Conservation (phyloP, 1,140 invertebrate species). For the Mactra quadrangularis region DNA sequence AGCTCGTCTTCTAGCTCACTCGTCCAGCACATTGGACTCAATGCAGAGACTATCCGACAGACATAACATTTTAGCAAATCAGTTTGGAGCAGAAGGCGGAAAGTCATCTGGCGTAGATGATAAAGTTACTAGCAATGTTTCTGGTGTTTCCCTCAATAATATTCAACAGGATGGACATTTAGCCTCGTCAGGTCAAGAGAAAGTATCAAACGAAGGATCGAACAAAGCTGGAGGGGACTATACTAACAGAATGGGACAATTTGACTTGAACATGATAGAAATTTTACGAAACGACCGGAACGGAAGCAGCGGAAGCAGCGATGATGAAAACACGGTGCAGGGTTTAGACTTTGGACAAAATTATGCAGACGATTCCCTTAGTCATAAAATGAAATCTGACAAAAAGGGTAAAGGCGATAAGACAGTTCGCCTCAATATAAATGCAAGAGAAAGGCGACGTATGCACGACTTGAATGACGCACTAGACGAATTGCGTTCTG, state of each 20-base stretch:
- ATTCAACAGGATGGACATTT: background rate
- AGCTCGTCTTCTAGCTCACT: background rate
- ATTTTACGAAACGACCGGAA: slow-evolving; percentile 44
- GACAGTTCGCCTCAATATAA: slow-evolving; percentile 78
- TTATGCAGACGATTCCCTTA: slow-evolving; percentile 62
- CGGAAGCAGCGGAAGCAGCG: slow-evolving; percentile 36
- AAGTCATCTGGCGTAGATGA: background rate
- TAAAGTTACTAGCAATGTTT: background rate
- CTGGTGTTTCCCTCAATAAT: background rate
- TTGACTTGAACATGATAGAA: slow-evolving; percentile 48
- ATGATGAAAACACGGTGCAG: slow-evolving; percentile 7
- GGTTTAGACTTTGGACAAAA: slow-evolving; percentile 50
- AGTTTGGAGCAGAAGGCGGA: background rate
- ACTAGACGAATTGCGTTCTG: slow-evolving; percentile 81
- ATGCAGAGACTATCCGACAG: slow-evolving; percentile 11
- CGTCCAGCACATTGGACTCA: background rate
- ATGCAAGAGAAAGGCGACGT: slow-evolving; percentile 82
- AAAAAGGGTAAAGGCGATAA: slow-evolving; percentile 67
- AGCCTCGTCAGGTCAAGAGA: background rate
- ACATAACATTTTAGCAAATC: background rate
- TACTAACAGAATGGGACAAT: slow-evolving; percentile 34
- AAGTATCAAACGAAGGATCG: background rate
- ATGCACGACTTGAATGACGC: slow-evolving; percentile 84
- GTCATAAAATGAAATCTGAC: slow-evolving; percentile 49
- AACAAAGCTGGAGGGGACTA: background rate